Percentiles rank a stretch among this genome's conserved stretches.
Evolutionary conservation across 2,797 vertebrate species (phyloP).

Genomic region (Corythornis leucogaster): DNA sequence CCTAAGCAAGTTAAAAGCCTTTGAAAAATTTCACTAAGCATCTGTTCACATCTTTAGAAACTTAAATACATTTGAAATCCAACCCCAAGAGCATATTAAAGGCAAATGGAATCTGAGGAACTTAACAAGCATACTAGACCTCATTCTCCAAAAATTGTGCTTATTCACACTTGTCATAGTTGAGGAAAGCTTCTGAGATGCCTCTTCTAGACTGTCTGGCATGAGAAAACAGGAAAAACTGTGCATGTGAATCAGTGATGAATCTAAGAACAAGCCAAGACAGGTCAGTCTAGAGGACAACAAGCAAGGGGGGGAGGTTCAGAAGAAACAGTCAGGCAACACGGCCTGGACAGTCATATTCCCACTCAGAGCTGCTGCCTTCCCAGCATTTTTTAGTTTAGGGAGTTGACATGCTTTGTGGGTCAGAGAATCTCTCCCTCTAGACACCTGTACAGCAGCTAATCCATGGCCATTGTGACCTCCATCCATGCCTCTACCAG

Average conservation of each 20-base stretch:
- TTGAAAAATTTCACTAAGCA: conserved; percentile 49
- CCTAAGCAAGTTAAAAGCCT: conserved; percentile 50
- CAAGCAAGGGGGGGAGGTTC: not conserved
- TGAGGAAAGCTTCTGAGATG: conserved; percentile 17
- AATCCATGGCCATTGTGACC: fast-evolving
- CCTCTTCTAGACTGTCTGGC: not conserved
- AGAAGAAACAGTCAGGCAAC: not conserved
- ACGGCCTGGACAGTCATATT: not conserved
- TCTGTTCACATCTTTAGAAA: conserved; percentile 48
- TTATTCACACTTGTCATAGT: conserved; percentile 4
- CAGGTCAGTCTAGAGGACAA: not conserved
- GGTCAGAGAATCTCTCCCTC: not conserved
- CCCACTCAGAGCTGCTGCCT: not conserved
- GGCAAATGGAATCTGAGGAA: conserved; percentile 9
- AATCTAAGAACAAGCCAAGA: not conserved
- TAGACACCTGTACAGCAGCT: not conserved
- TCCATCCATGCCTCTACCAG: not conserved
- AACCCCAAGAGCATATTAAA: conserved; percentile 14
- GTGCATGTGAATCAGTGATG: not conserved
- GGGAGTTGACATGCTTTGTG: not conserved
- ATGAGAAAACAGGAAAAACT: not conserved
- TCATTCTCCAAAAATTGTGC: not conserved
- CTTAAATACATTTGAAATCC: conserved; percentile 56
- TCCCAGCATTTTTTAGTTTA: not conserved
- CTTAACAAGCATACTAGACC: not conserved